Base-by-base conservation (phyloP, 2,113 vertebrate species). In the Bucco capensis region DNA sequence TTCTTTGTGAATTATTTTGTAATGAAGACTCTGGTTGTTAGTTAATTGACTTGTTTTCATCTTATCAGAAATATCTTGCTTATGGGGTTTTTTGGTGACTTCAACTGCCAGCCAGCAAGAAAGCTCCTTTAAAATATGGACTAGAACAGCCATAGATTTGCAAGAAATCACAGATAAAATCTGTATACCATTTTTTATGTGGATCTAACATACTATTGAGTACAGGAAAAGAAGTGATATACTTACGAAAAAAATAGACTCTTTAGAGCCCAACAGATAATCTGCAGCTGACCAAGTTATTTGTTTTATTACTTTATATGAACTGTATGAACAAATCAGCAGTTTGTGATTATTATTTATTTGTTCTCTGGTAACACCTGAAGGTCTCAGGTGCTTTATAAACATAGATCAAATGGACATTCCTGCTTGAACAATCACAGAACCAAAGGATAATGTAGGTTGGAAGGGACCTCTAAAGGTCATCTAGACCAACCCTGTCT, bases 321-420 rank as follows among this genome's bases (percentile, higher is more conserved):
- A 94, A 60, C 10, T 3, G 1, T 57, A 51, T 49, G 79, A 90
- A 64, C 23, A 88, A 95, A 91, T 86, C 86, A 53, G 57, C 60
- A 80, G 56, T 70, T 91, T 77, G 64, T 67, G 44, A 67, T 90
- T 86, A 81, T 70, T 94, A 74, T 88, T 89, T 94, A 79, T 93
- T 83, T 86, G 49, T 94, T 82, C 70, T 44, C 8, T 84, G 46
- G 46, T 70, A 62, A 46, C 57, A 79, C 21, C 19, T 2, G 10
- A 31, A 88, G 53, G 57, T 83, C 56, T 90, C 0, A 0, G 53
- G 5, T 2, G 1, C 62, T 92, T 81, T 81, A 79, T 81, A 90
- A 95, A 90, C 42, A 81, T 33, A 69, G 76, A 94, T 81, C 86
- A 86, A 92, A 79, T 66, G 42, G 42, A 88, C 3, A 1, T 88